Percentiles rank a stretch among this genome's conserved stretches.
Conservation (phyloP, 2,797 vertebrate species). For the Tinamus major region DNA sequence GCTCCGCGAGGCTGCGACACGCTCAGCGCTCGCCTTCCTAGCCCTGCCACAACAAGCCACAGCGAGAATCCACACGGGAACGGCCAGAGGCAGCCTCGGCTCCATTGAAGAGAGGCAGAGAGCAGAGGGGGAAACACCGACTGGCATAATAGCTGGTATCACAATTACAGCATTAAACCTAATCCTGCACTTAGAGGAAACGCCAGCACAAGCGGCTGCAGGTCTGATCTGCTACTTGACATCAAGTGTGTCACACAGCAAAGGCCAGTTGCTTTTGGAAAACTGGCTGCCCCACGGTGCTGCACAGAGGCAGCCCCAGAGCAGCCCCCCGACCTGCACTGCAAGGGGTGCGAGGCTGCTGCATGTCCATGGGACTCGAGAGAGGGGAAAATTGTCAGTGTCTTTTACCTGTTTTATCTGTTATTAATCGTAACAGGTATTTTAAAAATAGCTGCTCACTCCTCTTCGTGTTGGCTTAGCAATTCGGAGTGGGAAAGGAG, state of each 20-base stretch:
- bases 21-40: neutral
- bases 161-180: neutral
- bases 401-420: constrained; percentile 33
- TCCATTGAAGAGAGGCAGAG: neutral
- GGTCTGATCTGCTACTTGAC: constrained; percentile 20
- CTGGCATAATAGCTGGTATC: constrained; percentile 19
- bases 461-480: constrained; percentile 15
- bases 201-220: constrained; percentile 19
- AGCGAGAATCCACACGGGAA: neutral
- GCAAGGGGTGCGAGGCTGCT: constrained; percentile 7
- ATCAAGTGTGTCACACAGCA: constrained; percentile 4
- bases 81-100: neutral
- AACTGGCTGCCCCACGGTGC: neutral
- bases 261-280: constrained; percentile 52
- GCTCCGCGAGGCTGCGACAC: neutral
- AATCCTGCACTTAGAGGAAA: constrained; percentile 29
- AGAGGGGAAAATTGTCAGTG: constrained; percentile 42
- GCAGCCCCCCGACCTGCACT: neutral
- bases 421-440: constrained; percentile 62
- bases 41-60: neutral
- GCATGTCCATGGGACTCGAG: neutral
- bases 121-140: neutral
- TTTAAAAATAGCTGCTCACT: constrained; percentile 62
- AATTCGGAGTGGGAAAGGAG: constrained; percentile 14
- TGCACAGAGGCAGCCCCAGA: neutral